Base-by-base conservation (phyloP, 1,140 invertebrate genomes). In the Cotesia glomerata region DNA sequence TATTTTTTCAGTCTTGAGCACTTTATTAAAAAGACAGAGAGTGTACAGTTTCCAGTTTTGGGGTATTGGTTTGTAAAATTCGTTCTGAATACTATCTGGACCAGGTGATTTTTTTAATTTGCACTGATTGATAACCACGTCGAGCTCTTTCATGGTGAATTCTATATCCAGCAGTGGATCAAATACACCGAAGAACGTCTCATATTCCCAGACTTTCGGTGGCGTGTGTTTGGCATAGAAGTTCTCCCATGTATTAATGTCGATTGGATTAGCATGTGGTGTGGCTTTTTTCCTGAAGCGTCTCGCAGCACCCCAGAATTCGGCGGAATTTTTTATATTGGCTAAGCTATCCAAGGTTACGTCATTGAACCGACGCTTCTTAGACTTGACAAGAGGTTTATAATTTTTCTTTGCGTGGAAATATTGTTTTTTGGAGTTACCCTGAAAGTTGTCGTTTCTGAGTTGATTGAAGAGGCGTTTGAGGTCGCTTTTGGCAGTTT, bases 61-160 rank as follows among this genome's bases (percentile, higher is more conserved):
- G 1, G 69, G 64, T 13, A 73, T n/a, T 16, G n/a, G 5, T 34
- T 67, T 69, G 45, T 59, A 71, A 34, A 73, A 75, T 70, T 68
- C 51, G 61, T 75, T 73, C 18, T 13, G 9, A n/a, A 75, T 70
- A 16, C 52, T 16, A 68, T 75, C 74, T 9, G 70, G 66, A 4
- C 74, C 74, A 2, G 74, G 51, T n/a, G 74, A 61, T 71, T 76
- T 76, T 2, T 69, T 11, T 68, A 56, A 14, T 36, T 36, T 36
- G 34, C n/a, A n/a, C n/a, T n/a, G n/a, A n/a, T n/a, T n/a, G n/a
- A n/a, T n/a, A n/a, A n/a, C 39, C 45, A n/a, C 11, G 4, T 62
- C 3, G 0, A 69, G 4, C 36, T 73, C 51, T 7, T 51, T 5
- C 13, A 64, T 3, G n/a, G 61, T 54, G 2, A 74, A 52, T 11